Conservation (phyloP, 2,888 invertebrate species). For the Lasioglossum figueresi region DNA sequence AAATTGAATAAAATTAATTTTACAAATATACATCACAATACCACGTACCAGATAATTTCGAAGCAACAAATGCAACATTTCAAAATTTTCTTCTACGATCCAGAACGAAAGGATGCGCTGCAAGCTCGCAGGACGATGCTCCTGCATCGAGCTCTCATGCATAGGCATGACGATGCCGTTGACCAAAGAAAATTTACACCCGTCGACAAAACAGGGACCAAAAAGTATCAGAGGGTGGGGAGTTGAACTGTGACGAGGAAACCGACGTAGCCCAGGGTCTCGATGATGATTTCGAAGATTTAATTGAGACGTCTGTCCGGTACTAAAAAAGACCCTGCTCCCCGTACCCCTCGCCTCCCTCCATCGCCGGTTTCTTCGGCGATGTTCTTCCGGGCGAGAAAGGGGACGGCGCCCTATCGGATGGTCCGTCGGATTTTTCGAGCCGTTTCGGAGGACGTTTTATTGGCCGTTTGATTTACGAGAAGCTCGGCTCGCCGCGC, state of each 20-base stretch:
- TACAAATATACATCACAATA: too few species aligned
- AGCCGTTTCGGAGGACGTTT: slow-evolving; percentile 63
- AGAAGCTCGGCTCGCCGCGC: slow-evolving; percentile 54
- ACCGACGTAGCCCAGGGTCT: slow-evolving; percentile 25
- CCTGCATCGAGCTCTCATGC: background rate
- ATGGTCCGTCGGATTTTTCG: slow-evolving; percentile 60
- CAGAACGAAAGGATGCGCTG: background rate
- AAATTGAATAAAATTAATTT: too few species aligned
- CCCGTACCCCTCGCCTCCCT: background rate
- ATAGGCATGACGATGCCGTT: slow-evolving; percentile 51
- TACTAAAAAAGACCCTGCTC: slow-evolving; percentile 67
- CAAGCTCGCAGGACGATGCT: background rate
- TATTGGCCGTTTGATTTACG: slow-evolving; percentile 76
- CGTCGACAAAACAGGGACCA: slow-evolving; percentile 42
- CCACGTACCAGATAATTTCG: too few species aligned
- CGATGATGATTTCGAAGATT: slow-evolving; percentile 73
- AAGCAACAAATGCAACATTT: too few species aligned
- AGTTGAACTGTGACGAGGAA: slow-evolving; percentile 39
- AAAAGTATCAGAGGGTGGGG: background rate
- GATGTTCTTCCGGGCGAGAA: slow-evolving; percentile 30
- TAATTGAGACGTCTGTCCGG: slow-evolving; percentile 78
- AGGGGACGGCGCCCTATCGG: slow-evolving; percentile 34
- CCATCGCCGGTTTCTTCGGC: background rate
- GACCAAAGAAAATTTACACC: slow-evolving; percentile 66
- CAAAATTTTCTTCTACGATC: background rate